Percentiles rank a stretch among this genome's conserved stretches.
phyloP scores from a whole-genome alignment of 2,113 vertebrate genomes.

The Calonectris borealis region DNA sequence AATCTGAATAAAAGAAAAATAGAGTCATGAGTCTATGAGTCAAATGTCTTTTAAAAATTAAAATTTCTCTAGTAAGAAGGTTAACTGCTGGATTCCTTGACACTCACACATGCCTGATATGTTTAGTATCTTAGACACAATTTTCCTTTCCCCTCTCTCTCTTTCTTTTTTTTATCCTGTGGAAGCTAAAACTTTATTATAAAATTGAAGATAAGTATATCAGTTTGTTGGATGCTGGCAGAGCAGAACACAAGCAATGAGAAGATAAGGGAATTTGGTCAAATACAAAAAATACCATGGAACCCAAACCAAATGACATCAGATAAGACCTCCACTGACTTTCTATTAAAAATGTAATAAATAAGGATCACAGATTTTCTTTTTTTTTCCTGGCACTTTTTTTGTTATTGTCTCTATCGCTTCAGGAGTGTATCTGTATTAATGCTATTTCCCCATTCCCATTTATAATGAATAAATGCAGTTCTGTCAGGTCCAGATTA shows the following conservation, averaged over 20 bases:
- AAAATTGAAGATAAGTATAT: conserved; percentile 79
- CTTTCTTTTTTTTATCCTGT: conserved; percentile 43
- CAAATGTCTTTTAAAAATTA: background rate
- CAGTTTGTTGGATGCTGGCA: conserved; percentile 69
- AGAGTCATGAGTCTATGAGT: background rate
- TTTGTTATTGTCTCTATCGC: conserved; percentile 18
- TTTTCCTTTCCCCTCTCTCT: conserved; percentile 39
- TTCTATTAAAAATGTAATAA: conserved; percentile 82
- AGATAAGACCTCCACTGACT: conserved; percentile 74
- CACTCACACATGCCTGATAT: conserved; percentile 14
- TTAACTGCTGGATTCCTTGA: conserved; percentile 10
- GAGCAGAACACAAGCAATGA: conserved; percentile 72
- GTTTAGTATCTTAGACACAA: conserved; percentile 48
- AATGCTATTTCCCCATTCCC: background rate
- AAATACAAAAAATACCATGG: conserved; percentile 74
- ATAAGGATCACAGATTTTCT: conserved; percentile 64
- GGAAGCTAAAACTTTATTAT: conserved; percentile 78
- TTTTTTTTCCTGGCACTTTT: background rate
- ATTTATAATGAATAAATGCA: background rate
- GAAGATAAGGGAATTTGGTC: conserved; percentile 81
- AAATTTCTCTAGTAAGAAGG: background rate
- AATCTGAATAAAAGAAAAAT: background rate
- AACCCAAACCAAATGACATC: conserved; percentile 78
- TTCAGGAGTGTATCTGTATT: conserved; percentile 20
- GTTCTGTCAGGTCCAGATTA: background rate